These are phyloP conservation scores for Columbina picui DNA, from an alignment of 2,113 vertebrate genomes.

Conservation along the genomic window DNA sequence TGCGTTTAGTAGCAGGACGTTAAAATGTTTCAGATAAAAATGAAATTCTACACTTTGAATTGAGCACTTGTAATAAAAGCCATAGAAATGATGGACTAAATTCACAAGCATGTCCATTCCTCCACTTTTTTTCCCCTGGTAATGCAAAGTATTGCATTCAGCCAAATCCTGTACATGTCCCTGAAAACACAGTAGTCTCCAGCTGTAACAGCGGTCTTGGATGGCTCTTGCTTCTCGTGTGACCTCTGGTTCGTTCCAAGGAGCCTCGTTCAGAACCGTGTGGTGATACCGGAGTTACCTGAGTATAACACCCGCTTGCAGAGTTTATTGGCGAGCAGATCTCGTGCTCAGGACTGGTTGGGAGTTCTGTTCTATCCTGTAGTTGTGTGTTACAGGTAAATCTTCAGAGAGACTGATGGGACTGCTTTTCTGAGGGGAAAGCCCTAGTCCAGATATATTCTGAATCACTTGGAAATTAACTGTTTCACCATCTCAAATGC, in stretches of 20 bases:
- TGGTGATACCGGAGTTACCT: neutral
- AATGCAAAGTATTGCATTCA: neutral
- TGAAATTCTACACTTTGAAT: neutral
- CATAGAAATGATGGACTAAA: neutral
- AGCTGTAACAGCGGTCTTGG: neutral
- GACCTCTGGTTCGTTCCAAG: neutral
- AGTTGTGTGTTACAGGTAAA: neutral
- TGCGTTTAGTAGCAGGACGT: neutral
- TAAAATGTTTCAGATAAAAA: neutral
- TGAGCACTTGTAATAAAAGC: neutral
- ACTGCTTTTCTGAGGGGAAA: neutral
- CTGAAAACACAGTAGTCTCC: neutral
- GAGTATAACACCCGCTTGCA: fast-evolving
- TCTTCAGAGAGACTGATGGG: neutral
- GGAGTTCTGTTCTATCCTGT: neutral
- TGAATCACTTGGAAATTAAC: neutral
- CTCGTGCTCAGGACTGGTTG: neutral
- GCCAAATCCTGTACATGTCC: neutral
- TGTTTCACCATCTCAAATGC: neutral
- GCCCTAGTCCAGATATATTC: neutral
- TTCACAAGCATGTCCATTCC: neutral
- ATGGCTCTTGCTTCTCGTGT: neutral
- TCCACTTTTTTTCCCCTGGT: no score
- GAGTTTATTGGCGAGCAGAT: neutral
- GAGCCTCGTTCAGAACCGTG: fast-evolving